Evolutionary conservation across 2,888 invertebrate species (phyloP).

Genomic region (Scotopteryx bipunctaria): DNA sequence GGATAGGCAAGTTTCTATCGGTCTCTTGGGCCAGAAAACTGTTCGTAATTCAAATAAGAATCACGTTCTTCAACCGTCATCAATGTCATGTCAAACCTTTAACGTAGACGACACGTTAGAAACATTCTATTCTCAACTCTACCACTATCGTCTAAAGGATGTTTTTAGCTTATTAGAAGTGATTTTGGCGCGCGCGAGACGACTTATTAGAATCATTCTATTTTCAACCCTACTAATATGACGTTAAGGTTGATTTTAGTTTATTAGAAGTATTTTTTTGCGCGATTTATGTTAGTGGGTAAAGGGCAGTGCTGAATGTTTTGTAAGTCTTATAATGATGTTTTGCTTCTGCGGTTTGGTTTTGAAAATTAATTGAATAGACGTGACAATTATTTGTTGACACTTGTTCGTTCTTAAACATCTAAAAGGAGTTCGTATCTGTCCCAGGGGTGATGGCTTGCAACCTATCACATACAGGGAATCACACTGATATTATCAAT

Average conservation of each 20-base stretch:
- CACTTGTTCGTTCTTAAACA: too few relatives aligned
- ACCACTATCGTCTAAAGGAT: slow-evolving; percentile 13
- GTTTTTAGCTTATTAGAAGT: slow-evolving; percentile 11
- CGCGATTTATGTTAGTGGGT: slow-evolving; percentile 75
- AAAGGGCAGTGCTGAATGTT: slow-evolving; percentile 69
- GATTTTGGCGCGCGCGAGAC: slow-evolving; percentile 50
- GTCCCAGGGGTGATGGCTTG: too few relatives aligned
- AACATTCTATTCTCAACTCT: slow-evolving; percentile 43
- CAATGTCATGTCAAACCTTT: slow-evolving; percentile 74
- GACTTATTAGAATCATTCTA: slow-evolving; percentile 12
- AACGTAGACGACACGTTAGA: slow-evolving; percentile 20
- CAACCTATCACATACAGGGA: too few relatives aligned
- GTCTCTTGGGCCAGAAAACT: slow-evolving; percentile 24
- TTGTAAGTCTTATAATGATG: slow-evolving; percentile 43
- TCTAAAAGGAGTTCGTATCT: too few relatives aligned
- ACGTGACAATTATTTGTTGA: slow-evolving; percentile 13
- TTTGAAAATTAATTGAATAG: slow-evolving; percentile 43
- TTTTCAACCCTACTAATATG: slow-evolving; percentile 45
- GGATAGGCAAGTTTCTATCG: background rate
- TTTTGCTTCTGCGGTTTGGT: slow-evolving; percentile 47
- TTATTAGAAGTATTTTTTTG: slow-evolving; percentile 40
- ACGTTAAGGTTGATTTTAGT: background rate
- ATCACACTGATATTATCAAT: too few relatives aligned
- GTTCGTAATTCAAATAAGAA: slow-evolving; percentile 57
- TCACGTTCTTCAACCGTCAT: slow-evolving; percentile 56